Evolutionary conservation across 2,113 vertebrate species (phyloP), one percentile per base, ranked within the genome.

Genomic region (Cervus canadensis): DNA sequence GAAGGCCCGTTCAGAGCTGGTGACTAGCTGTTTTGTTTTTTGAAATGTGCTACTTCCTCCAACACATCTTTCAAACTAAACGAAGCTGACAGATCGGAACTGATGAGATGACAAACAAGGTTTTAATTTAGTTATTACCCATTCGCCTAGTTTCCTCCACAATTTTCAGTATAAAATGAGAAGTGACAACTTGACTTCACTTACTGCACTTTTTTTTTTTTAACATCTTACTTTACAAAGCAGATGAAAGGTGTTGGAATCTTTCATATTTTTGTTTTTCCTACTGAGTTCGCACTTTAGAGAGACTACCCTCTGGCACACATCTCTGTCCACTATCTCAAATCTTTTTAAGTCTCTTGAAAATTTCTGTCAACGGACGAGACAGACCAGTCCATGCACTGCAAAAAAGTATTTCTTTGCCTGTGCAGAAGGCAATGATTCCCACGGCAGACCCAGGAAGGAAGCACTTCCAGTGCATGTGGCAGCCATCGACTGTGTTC

Each of bases 281-380:
- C 54, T 71, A 60, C 30, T 36, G 8, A 36, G 7, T 92, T 1
- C 0, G 17, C 54, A 56, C 76, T 90, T 93, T 33, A 95, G 82
- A 56, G 57, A 81, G 33, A 78, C 94, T 52, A 0, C 17, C 1
- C 30, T 23, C 86, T 89, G 67, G 84, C 45, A 87, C 28, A n/a
- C 30, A 13, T 52, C 97, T 90, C 64, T 81, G 64, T 90, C 97
- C 4, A 36, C 7, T 54, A 40, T 50, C 60, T 76, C 57, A 33
- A 91, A 87, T 90, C 81, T 95, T 96, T 96, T 86, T 40, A 97
- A 97, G 93, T 60, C 48, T 67, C 79, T 89, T 95, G 95, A 93
- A 76, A 96, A 67, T 50, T 84, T 40, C 43, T 60, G 56, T 87
- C 33, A 78, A 92, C 15, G 54, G 71, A 81, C 6, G 3, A 3